These are phyloP conservation scores for Neomicropteryx cornuta DNA, from an alignment of 1,140 invertebrate species.

Conservation along the genomic window DNA sequence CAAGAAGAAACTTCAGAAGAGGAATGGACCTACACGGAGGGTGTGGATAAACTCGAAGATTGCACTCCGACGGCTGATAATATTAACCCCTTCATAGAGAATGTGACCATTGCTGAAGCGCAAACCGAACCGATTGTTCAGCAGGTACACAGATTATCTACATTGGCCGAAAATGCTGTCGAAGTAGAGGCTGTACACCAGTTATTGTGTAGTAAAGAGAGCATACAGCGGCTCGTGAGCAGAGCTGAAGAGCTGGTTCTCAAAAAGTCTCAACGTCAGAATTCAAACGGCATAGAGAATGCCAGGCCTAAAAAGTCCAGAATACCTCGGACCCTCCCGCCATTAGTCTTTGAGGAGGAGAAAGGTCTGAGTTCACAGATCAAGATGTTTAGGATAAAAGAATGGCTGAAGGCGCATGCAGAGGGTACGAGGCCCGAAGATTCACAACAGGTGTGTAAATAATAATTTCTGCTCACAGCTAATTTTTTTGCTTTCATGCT, in stretches of 20 bases:
- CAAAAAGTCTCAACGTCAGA: constrained; percentile 32
- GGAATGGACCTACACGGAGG: constrained; percentile 56
- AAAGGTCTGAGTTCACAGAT: constrained; percentile 34
- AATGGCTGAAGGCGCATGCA: constrained; percentile 47
- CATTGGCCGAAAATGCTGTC: no score
- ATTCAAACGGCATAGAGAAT: constrained; percentile 21
- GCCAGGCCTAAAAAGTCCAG: constrained; percentile 21
- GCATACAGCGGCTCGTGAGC: constrained; percentile 53
- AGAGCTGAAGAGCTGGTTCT: constrained; percentile 61
- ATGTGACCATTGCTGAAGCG: neutral
- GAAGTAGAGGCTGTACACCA: constrained; percentile 4
- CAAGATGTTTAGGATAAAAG: constrained; percentile 56
- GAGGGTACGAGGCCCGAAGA: constrained; percentile 30
- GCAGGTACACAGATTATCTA: no score
- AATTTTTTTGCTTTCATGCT: no score
- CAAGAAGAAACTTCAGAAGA: constrained; percentile 56
- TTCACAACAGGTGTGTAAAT: constrained; percentile 29
- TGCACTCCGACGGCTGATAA: no score
- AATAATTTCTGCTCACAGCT: no score
- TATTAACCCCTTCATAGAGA: no score
- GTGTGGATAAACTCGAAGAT: no score
- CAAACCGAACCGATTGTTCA: no score
- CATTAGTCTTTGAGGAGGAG: constrained; percentile 37
- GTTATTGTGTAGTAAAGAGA: constrained; percentile 31
- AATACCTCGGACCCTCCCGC: constrained; percentile 37